Base-by-base conservation (phyloP, 2,113 vertebrate species). In the Etia nguti region DNA sequence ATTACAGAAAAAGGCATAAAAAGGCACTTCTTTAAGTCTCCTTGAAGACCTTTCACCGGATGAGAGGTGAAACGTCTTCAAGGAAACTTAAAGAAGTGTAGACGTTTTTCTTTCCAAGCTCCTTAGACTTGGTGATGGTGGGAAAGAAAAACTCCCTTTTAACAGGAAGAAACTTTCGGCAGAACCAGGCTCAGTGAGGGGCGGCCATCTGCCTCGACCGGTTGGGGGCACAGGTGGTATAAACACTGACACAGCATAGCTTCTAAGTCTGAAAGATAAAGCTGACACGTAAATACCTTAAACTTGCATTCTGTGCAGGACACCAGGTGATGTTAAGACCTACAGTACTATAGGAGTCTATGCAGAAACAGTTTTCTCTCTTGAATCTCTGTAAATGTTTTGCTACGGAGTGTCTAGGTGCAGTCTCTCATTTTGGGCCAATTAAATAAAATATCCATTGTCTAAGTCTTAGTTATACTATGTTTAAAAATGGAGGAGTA, bases 121-220 rank as follows among this genome's bases (percentile, higher is more conserved):
- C 52, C 52, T 55, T 55, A 22, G n/a, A 55, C 52, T 22, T 55
- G 10, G 54, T 55, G n/a, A 55, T 0, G n/a, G 54, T 55, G 54
- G 54, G n/a, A 24, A 55, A 55, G n/a, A 55, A 22, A 24, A 55
- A n/a, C n/a, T n/a, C n/a, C n/a, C n/a, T n/a, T n/a, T n/a, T n/a
- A n/a, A n/a, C n/a, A n/a, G n/a, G n/a, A n/a, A n/a, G n/a, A n/a
- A n/a, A n/a, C n/a, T n/a, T n/a, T n/a, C n/a, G n/a, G n/a, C n/a
- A n/a, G n/a, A n/a, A n/a, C n/a, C n/a, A n/a, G n/a, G n/a, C n/a
- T n/a, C n/a, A n/a, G n/a, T n/a, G n/a, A n/a, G n/a, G 0, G 50
- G 20, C 5, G 1, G 52, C 52, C 3, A 55, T 55, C 52, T 55
- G 54, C n/a, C 10, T 22, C 3, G 0, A 55, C 52, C 0, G n/a